A percentile compares a stretch with the other conserved stretches of the same genome.
Conservation (phyloP, 2,113 vertebrate species). For the Embiotoca jacksoni region DNA sequence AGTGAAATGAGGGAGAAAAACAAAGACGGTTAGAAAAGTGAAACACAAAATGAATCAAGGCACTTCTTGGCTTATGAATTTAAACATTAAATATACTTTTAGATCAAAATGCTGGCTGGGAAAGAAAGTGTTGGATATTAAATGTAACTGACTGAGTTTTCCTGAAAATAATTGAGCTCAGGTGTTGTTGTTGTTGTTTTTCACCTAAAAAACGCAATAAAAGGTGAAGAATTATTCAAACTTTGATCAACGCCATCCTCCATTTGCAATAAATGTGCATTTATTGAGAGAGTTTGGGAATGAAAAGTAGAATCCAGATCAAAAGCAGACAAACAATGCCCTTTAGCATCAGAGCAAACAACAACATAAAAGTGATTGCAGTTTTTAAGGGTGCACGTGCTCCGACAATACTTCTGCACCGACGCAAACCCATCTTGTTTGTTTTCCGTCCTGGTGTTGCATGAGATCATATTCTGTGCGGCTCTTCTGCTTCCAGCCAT, state of each 20-base stretch:
- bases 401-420: background rate
- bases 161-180: slow-evolving; percentile 1
- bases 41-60: slow-evolving; percentile 17
- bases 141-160: slow-evolving; percentile 4
- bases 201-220: background rate
- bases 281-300: background rate
- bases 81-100: slow-evolving; percentile 17
- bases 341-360: slow-evolving; percentile 26
- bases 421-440: slow-evolving; percentile 37
- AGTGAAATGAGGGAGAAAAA: slow-evolving; percentile 43
- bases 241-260: slow-evolving; percentile 7
- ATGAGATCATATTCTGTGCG: slow-evolving; percentile 49
- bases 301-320: background rate
- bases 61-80: background rate
- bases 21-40: slow-evolving; percentile 37
- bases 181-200: background rate
- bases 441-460: slow-evolving; percentile 22
- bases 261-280: background rate
- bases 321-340: slow-evolving; percentile 27
- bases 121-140: slow-evolving; percentile 6
- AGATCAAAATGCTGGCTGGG: background rate
- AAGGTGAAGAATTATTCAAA: slow-evolving; percentile 5
- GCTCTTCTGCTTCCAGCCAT: slow-evolving; percentile 47
- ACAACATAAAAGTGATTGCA: slow-evolving; percentile 39
- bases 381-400: slow-evolving; percentile 16